These are phyloP conservation scores for Otolemur crassicaudatus DNA, from an alignment of 2,797 vertebrate species.

Conservation along the genomic window DNA sequence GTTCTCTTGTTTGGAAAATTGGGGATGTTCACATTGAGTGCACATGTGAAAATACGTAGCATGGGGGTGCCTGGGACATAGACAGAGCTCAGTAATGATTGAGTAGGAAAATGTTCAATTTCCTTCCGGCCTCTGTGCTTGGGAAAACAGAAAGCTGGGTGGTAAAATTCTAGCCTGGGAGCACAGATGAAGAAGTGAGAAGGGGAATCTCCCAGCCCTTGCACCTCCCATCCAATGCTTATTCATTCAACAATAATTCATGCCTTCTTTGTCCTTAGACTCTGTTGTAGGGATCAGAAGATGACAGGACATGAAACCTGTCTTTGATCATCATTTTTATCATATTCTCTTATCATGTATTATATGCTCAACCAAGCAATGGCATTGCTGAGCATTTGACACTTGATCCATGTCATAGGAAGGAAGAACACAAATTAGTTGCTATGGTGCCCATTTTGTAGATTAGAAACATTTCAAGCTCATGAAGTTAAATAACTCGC, in stretches of 20 bases:
- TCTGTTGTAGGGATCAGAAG: background rate
- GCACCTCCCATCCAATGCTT: background rate
- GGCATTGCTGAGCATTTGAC: background rate
- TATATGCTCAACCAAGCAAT: background rate
- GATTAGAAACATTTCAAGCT: background rate
- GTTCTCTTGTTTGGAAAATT: background rate
- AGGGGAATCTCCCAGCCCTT: background rate
- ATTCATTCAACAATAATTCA: background rate
- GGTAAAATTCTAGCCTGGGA: background rate
- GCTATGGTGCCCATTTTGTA: background rate
- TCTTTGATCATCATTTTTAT: background rate
- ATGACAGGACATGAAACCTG: background rate
- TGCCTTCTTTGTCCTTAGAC: background rate
- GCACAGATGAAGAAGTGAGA: background rate
- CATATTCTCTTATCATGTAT: background rate
- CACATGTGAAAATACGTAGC: accelerated
- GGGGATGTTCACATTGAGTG: background rate
- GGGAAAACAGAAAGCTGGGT: background rate
- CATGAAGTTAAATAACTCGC: background rate
- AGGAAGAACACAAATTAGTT: background rate
- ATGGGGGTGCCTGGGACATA: background rate
- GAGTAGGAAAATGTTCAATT: background rate
- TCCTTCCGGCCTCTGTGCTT: background rate
- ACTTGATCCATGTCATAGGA: too few species aligned
- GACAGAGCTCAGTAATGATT: background rate